Evolutionary conservation across 2,888 invertebrate species (phyloP).

Genomic region (Dyspetes luteomarginatus): DNA sequence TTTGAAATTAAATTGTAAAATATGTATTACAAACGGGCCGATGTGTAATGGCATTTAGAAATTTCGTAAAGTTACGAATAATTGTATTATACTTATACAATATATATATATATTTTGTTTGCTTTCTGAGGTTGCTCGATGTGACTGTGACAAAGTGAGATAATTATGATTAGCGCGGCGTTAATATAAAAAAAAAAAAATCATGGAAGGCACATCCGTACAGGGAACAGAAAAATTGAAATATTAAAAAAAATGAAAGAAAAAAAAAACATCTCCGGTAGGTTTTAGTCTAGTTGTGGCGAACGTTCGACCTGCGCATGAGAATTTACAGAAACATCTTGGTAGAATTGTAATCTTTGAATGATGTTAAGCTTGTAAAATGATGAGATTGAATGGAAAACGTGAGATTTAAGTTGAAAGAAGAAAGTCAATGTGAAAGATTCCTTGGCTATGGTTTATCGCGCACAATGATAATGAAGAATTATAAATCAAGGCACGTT

Average conservation of each 20-base stretch:
- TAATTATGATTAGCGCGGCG: constrained; percentile 54
- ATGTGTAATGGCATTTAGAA: constrained; percentile 65
- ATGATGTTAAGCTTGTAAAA: constrained; percentile 40
- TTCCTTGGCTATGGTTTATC: constrained; percentile 49
- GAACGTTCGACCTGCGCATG: constrained; percentile 51
- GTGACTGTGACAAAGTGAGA: constrained; percentile 26
- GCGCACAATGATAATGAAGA: constrained; percentile 45
- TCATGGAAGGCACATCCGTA: constrained; percentile 51
- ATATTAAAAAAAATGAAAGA: constrained; percentile 7
- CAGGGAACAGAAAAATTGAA: constrained; percentile 50
- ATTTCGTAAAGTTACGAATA: constrained; percentile 58
- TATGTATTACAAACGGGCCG: constrained; percentile 59
- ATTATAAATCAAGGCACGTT: constrained; percentile 39
- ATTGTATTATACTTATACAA: constrained; percentile 57
- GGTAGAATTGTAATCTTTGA: constrained; percentile 49
- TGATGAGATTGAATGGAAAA: constrained; percentile 24
- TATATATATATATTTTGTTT: background rate
- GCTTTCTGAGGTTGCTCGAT: constrained; percentile 43
- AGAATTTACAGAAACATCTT: constrained; percentile 28
- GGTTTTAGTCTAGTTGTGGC: constrained; percentile 53
- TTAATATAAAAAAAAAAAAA: constrained; percentile 15
- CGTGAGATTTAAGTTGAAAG: constrained; percentile 12
- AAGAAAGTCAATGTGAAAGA: background rate
- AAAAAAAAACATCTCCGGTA: constrained; percentile 43
- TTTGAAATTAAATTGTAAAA: constrained; percentile 34